Evolutionary conservation across 2,888 invertebrate species (phyloP).

Genomic region (Euzetes globulus): DNA sequence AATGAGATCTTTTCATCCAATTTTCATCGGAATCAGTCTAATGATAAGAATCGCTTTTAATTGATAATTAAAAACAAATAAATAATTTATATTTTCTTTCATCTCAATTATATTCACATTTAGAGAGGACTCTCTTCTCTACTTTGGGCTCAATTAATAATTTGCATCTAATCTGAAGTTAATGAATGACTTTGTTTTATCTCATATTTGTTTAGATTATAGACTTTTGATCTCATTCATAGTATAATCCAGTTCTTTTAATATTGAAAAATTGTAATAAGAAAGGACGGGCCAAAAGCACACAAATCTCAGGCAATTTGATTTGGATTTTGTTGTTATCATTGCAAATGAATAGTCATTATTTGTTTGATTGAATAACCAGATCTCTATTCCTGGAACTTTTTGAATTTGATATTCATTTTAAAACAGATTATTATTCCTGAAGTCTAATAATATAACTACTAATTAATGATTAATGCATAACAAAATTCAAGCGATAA

Average conservation of each 20-base stretch:
- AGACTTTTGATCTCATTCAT: no score
- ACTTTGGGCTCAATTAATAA: background rate
- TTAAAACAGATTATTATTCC: background rate
- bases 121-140: background rate
- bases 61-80: constrained; percentile 23
- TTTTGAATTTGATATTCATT: no score
- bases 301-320: background rate
- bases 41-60: background rate
- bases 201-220: background rate
- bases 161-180: background rate
- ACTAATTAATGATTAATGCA: constrained; percentile 21
- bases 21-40: background rate
- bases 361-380: background rate
- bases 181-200: background rate
- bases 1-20: background rate
- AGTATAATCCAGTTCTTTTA: no score
- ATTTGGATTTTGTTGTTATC: background rate
- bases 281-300: background rate
- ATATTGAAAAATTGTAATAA: no score
- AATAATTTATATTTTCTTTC: background rate
- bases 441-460: background rate
- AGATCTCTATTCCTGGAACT: no score
- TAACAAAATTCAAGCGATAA: background rate
- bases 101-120: constrained; percentile 8
- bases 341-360: background rate